phyloP scores from a whole-genome alignment of 2,888 invertebrate genomes.

The Mamestra brassicae region DNA sequence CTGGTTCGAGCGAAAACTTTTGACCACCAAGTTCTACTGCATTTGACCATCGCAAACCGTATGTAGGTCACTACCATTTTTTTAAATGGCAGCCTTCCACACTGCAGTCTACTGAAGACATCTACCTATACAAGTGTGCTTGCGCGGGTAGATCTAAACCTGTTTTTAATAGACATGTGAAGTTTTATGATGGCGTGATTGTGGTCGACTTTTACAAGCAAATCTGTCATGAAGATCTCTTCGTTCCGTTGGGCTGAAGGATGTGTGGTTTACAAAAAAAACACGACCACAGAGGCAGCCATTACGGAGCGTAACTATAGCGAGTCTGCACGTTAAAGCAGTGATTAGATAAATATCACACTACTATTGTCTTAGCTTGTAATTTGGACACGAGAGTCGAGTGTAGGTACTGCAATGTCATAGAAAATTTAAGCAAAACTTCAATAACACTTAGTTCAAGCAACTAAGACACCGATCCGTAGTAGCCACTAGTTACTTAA shows the following conservation, averaged over 20 bases:
- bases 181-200: too few species aligned
- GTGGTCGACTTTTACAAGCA: too few species aligned
- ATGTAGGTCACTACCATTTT: background rate
- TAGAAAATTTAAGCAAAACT: conserved; percentile 18
- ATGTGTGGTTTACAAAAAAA: background rate
- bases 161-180: background rate
- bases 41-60: background rate
- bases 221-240: too few species aligned
- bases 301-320: background rate
- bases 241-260: too few species aligned
- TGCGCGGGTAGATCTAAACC: background rate
- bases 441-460: background rate
- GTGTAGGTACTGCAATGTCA: background rate
- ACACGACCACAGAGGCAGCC: background rate
- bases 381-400: too few species aligned
- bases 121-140: background rate
- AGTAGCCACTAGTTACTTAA: background rate
- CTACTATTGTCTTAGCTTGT: background rate
- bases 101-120: background rate
- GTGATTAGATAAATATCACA: background rate
- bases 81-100: background rate
- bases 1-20: background rate
- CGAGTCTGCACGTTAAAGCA: background rate
- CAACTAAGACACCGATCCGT: background rate
- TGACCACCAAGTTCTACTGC: background rate